Conservation (phyloP, 2,888 invertebrate species). For the Zootermopsis nevadensis region DNA sequence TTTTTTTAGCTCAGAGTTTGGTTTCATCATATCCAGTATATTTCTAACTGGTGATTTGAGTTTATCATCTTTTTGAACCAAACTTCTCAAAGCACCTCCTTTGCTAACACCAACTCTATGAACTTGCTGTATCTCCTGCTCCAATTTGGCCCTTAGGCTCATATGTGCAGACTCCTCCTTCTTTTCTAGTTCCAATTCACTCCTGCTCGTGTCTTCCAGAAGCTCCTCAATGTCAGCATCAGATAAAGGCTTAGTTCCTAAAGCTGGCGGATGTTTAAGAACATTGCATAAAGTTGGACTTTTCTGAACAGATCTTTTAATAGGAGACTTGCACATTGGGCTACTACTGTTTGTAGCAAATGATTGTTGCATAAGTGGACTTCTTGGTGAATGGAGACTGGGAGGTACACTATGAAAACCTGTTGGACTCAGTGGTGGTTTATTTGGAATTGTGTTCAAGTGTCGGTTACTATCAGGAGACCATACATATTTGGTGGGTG, state of each 20-base stretch:
- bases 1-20: neutral
- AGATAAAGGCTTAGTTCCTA: constrained; percentile 27
- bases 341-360: neutral
- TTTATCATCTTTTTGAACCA: constrained; percentile 47
- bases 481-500: neutral
- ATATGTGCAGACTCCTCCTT: constrained; percentile 17
- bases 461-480: neutral
- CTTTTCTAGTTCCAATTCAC: neutral
- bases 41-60: constrained; percentile 35
- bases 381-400: neutral
- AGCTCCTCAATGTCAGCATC: constrained; percentile 39
- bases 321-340: neutral
- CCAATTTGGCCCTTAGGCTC: constrained; percentile 48
- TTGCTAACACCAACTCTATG: constrained; percentile 52
- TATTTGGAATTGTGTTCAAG: neutral
- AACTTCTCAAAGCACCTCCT: constrained; percentile 49
- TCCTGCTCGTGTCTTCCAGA: constrained; percentile 27
- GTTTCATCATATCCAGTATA: constrained; percentile 5
- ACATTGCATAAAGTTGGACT: constrained; percentile 25
- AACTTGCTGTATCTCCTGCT: constrained; percentile 51
- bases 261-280: constrained; percentile 2
- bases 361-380: neutral
- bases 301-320: neutral
- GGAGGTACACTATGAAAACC: neutral
- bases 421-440: neutral